phyloP scores from a whole-genome alignment of 2,113 vertebrate species.

The Toxostoma redivivum region DNA sequence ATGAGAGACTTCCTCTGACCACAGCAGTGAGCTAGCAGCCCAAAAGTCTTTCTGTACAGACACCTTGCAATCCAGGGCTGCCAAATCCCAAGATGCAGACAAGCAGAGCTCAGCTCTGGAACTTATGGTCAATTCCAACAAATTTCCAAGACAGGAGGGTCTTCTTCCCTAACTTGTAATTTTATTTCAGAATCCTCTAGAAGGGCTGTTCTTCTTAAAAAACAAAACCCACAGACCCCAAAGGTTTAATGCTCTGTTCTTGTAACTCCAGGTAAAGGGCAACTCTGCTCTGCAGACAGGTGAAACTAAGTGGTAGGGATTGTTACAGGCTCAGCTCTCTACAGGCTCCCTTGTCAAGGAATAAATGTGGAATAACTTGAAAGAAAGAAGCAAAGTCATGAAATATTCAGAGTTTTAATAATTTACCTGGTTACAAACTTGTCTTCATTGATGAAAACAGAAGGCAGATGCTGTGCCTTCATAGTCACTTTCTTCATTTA shows the following conservation, averaged over 20 bases:
- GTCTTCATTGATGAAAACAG: constrained; percentile 62
- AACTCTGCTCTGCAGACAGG: not conserved
- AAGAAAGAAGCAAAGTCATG: not conserved
- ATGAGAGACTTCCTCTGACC: not conserved
- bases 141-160: not conserved
- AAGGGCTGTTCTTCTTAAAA: not conserved
- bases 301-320: not conserved
- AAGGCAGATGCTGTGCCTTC: constrained; percentile 41
- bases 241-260: not conserved
- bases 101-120: not conserved
- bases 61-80: accelerated
- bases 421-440: constrained; percentile 68
- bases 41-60: not conserved
- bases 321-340: not conserved
- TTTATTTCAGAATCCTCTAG: not conserved
- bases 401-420: not conserved
- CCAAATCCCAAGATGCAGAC: not conserved
- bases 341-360: not conserved
- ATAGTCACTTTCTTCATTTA: constrained; percentile 36
- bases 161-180: not conserved
- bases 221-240: not conserved
- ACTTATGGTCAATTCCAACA: accelerated
- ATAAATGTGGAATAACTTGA: not conserved
- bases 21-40: not conserved
- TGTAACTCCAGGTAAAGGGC: not conserved